Percentiles rank a stretch among this genome's conserved stretches.
Evolutionary conservation across 2,888 invertebrate genomes (phyloP).

Genomic region (Dasypogon diadema): DNA sequence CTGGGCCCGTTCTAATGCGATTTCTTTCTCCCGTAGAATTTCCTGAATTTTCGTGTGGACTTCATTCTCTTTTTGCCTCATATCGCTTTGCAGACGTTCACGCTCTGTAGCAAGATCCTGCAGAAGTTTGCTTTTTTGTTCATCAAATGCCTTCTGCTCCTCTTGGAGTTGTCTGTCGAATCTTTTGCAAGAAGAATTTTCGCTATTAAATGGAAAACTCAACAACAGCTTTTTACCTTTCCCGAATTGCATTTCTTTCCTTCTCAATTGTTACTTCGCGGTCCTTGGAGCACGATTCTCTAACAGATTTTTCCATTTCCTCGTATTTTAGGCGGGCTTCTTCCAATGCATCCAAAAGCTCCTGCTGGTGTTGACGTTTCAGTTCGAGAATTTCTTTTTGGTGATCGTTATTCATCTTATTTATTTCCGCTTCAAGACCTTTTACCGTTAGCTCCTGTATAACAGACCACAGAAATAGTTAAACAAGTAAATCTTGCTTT

Average conservation of each 20-base stretch:
- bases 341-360: slow-evolving; percentile 77
- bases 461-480: too few relatives aligned
- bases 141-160: slow-evolving; percentile 72
- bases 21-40: slow-evolving; percentile 69
- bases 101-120: slow-evolving; percentile 69
- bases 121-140: slow-evolving; percentile 70
- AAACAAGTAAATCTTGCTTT: too few relatives aligned
- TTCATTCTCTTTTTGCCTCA: slow-evolving; percentile 69
- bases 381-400: slow-evolving; percentile 74
- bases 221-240: slow-evolving; percentile 66
- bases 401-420: slow-evolving; percentile 81
- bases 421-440: slow-evolving; percentile 86
- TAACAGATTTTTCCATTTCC: slow-evolving; percentile 73
- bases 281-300: slow-evolving; percentile 74
- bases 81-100: slow-evolving; percentile 67
- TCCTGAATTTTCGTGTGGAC: slow-evolving; percentile 66
- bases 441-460: slow-evolving; percentile 85
- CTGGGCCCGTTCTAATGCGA: slow-evolving; percentile 69
- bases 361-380: slow-evolving; percentile 72
- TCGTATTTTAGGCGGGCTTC: slow-evolving; percentile 75
- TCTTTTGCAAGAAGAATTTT: slow-evolving; percentile 59
- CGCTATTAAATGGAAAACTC: background rate
- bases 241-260: slow-evolving; percentile 73
- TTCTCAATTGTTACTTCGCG: slow-evolving; percentile 74
- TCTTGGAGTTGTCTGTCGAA: slow-evolving; percentile 72